These are phyloP conservation scores for Rhinatrema bivittatum DNA, from an alignment of 2,797 vertebrate species.

Conservation along the genomic window DNA sequence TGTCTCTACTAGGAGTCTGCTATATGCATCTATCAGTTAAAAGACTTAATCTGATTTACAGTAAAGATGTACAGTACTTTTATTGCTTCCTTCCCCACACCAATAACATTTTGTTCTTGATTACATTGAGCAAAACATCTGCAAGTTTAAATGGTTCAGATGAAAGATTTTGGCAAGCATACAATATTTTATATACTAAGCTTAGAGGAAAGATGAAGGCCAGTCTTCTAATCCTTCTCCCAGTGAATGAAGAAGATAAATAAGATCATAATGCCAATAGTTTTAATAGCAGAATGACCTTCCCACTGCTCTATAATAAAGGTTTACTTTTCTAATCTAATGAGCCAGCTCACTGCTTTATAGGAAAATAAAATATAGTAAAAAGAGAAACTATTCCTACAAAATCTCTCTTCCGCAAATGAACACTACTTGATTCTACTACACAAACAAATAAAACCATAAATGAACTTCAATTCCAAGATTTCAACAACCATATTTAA, in stretches of 20 bases:
- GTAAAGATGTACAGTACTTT: no score
- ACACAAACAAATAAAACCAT: no score
- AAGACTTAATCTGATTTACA: no score
- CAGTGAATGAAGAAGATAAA: constrained; percentile 33
- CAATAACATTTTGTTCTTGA: constrained; percentile 52
- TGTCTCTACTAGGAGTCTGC: no score
- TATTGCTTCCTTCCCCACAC: no score
- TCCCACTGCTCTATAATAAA: constrained; percentile 30
- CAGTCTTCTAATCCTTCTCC: constrained; percentile 24
- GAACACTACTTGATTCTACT: no score
- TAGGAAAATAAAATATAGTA: no score
- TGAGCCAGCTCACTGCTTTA: constrained; percentile 3
- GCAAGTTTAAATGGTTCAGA: constrained; percentile 41
- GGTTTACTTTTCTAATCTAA: constrained; percentile 40
- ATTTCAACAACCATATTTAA: no score
- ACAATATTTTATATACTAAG: constrained; percentile 48
- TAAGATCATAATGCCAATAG: constrained; percentile 29
- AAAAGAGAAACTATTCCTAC: constrained; percentile 7
- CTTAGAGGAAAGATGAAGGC: constrained; percentile 43
- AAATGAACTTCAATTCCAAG: no score
- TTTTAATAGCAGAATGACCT: constrained; percentile 37
- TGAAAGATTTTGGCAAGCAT: constrained; percentile 51
- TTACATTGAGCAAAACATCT: constrained; percentile 59
- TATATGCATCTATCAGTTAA: no score
- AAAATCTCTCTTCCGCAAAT: no score